Evolutionary conservation across 2,888 invertebrate species (phyloP), one percentile per base, ranked within the genome.

Genomic region (Schrankia costaestrigalis): DNA sequence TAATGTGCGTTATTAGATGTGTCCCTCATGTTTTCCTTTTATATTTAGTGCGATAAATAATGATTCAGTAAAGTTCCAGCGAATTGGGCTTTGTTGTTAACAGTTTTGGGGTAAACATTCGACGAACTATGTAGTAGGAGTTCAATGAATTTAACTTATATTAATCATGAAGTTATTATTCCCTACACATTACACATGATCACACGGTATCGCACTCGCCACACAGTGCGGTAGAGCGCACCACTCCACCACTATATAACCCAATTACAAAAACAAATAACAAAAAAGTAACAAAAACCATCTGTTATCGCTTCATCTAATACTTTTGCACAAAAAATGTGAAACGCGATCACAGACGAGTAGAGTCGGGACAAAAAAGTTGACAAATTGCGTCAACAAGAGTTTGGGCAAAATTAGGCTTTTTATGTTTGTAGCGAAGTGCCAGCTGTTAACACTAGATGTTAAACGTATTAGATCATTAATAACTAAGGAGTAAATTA

Each of bases 321-420:
- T 12, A 32, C 27, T 23, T 31, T 12, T 15, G 31, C 27, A 32
- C 9, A 28, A 32, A 38, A 29, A 38, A 37, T 6, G 21, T 23
- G 23, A 26, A 31, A 28, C 18, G 19, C 17, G 27, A 36, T 11
- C 31, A 10, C 11, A 11, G 4, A 10, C 11, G 17, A 33, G 21
- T 22, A 11, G 11, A 35, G 9, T 5, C 1, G 22, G 1, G 4
- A 1, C 8, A 33, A 38, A 38, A 38, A 38, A 17, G n/a, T 10
- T 32, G 28, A 30, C 33, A 29, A 30, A 38, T 38, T 26, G 27
- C 13, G 26, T 18, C 25, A 24, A 24, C 5, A 29, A 13, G 10
- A 26, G 23, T 37, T 28, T 31, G 23, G n/a, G 11, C 3, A 10
- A 10, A 11, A 24, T 21, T 21, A 5, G 19, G 11, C 1, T 18